Conservation (phyloP, 2,888 invertebrate genomes). For the Acleris laterana region DNA sequence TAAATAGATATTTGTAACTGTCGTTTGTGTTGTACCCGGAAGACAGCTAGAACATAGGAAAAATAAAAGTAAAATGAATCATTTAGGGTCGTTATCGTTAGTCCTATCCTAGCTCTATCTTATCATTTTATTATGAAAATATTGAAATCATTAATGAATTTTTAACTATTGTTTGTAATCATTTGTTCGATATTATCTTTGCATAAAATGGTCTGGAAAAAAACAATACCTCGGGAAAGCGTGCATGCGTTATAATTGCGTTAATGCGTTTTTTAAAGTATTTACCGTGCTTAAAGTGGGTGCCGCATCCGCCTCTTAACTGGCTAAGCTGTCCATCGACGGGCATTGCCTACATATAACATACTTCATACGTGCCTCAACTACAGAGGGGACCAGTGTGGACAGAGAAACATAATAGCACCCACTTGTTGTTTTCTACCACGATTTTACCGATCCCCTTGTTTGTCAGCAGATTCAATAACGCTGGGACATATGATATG, state of each 20-base stretch:
- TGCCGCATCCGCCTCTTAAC: slow-evolving; percentile 37
- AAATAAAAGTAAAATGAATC: background rate
- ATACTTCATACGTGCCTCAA: slow-evolving; percentile 18
- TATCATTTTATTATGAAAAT: background rate
- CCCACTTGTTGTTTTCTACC: slow-evolving; percentile 34
- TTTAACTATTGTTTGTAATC: background rate
- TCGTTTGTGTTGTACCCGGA: slow-evolving; percentile 3
- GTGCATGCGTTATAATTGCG: slow-evolving; percentile 15
- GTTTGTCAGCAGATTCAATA: slow-evolving; percentile 31
- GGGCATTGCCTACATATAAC: slow-evolving; percentile 16
- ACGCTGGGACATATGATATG: slow-evolving; percentile 20
- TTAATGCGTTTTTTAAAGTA: slow-evolving; percentile 13
- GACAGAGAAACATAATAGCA: slow-evolving; percentile 39
- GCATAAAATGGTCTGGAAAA: too few relatives aligned
- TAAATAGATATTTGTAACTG: slow-evolving; percentile 15
- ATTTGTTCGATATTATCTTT: slow-evolving; percentile 1
- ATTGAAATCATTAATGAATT: background rate
- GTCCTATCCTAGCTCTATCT: background rate
- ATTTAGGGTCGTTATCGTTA: background rate
- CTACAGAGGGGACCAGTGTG: slow-evolving; percentile 28
- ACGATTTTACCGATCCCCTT: slow-evolving; percentile 37
- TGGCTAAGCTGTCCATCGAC: slow-evolving; percentile 24
- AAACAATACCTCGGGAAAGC: background rate
- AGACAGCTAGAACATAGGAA: background rate
- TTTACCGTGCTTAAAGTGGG: slow-evolving; percentile 33